Conservation (phyloP, 1,140 invertebrate genomes). For the Trypoxylus dichotomus region DNA sequence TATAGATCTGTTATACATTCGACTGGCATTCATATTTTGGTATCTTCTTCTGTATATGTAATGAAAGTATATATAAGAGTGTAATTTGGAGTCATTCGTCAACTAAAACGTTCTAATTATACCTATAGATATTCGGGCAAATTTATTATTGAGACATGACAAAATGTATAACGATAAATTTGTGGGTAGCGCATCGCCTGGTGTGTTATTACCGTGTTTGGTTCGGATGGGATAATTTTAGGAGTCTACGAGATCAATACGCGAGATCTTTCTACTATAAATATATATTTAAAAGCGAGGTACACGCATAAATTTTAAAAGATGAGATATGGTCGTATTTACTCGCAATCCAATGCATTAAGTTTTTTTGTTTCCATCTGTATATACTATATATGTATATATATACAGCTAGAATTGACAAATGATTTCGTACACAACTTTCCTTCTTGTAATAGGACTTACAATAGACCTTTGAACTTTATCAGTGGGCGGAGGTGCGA, state of each 20-base stretch:
- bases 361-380: no score
- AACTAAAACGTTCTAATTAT: conserved; percentile 15
- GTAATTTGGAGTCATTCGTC: conserved; percentile 15
- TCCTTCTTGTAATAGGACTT: no score
- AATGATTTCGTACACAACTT: no score
- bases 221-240: neutral
- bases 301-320: neutral
- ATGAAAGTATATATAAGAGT: neutral
- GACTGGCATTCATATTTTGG: neutral
- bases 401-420: no score
- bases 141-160: conserved; percentile 7
- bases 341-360: no score
- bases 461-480: no score
- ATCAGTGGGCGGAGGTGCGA: no score
- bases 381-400: no score
- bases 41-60: neutral
- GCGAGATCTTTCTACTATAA: conserved; percentile 6
- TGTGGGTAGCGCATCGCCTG: neutral
- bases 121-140: conserved; percentile 10
- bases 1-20: neutral
- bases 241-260: neutral
- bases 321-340: neutral
- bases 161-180: conserved; percentile 12
- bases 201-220: neutral
- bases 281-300: neutral